Evolutionary conservation across 2,797 vertebrate genomes (phyloP).

Genomic region (Morelia viridis): DNA sequence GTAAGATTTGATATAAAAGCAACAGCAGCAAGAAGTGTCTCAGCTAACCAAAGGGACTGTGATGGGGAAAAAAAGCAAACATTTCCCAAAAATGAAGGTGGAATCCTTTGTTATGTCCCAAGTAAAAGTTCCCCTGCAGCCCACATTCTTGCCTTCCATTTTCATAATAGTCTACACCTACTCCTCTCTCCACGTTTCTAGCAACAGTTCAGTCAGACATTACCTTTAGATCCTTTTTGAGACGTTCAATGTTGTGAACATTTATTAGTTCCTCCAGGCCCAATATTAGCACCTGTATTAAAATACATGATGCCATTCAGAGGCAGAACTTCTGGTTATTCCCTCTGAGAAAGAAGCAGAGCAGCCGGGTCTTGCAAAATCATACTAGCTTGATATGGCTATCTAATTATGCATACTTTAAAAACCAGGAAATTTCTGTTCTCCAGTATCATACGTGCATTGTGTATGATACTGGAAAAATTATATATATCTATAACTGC

Average conservation of each 20-base stretch:
- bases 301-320: background rate
- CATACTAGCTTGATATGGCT: too few relatives aligned
- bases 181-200: too few relatives aligned
- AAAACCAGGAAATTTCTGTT: background rate
- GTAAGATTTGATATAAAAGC: background rate
- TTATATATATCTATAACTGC: background rate
- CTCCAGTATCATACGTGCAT: background rate
- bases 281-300: slow-evolving; percentile 78
- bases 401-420: background rate
- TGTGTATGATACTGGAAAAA: background rate
- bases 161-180: background rate
- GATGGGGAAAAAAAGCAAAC: background rate
- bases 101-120: background rate
- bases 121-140: background rate
- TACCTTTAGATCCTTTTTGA: slow-evolving; percentile 86
- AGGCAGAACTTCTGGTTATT: background rate
- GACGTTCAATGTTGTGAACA: slow-evolving; percentile 84
- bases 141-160: background rate
- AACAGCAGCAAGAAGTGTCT: background rate
- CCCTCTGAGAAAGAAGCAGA: background rate
- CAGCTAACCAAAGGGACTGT: background rate
- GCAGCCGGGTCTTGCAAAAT: background rate
- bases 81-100: background rate
- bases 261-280: slow-evolving; percentile 85
- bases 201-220: background rate